These are phyloP conservation scores for Pyrocephalus nanus DNA, from an alignment of 2,797 vertebrate species.

Conservation along the genomic window DNA sequence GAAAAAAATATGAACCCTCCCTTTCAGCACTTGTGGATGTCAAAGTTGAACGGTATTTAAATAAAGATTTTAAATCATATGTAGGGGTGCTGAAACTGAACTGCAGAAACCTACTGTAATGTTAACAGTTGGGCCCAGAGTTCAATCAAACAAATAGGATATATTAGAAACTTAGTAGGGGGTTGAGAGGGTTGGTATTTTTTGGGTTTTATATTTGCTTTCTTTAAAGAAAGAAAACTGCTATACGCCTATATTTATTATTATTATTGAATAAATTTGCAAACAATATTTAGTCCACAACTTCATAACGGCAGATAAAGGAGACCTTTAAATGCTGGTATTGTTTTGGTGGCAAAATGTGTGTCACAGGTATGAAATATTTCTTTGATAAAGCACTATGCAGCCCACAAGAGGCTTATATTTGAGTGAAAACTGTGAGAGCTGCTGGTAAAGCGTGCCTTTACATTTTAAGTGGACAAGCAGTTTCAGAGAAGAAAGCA, in stretches of 20 bases:
- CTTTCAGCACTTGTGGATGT: constrained; percentile 3
- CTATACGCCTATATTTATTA: background rate
- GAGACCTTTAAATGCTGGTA: background rate
- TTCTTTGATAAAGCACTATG: background rate
- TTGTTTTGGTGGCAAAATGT: background rate
- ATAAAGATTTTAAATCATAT: background rate
- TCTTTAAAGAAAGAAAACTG: background rate
- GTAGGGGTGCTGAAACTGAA: background rate
- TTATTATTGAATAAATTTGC: background rate
- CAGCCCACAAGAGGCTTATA: background rate
- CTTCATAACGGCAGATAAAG: background rate
- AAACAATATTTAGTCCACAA: background rate
- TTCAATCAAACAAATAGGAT: background rate
- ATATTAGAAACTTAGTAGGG: background rate
- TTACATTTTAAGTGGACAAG: constrained; percentile 23
- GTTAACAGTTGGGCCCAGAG: background rate
- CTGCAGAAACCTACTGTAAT: background rate
- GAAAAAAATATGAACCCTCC: background rate
- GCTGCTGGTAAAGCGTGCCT: background rate
- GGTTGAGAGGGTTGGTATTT: background rate
- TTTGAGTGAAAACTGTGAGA: background rate
- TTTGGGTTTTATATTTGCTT: background rate
- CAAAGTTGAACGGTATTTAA: background rate
- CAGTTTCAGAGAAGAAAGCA: constrained; percentile 1
- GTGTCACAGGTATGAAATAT: background rate